Base-by-base conservation (phyloP, 2,888 invertebrate genomes). In the Artemia sinica region DNA sequence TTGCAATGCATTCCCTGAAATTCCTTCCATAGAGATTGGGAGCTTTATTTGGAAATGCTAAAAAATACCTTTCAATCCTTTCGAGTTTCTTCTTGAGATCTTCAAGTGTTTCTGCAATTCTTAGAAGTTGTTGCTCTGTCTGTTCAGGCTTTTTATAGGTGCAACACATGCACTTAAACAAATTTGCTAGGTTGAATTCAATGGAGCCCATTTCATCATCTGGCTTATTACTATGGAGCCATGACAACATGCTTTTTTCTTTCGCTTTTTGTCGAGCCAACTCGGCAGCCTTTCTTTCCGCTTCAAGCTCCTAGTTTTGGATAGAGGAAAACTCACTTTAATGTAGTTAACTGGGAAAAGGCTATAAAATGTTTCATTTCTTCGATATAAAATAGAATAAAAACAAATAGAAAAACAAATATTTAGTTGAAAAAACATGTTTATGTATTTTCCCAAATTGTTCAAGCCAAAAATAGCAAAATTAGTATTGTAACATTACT, bases 91-190 rank as follows among this genome's bases (percentile, higher is more conserved):
- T 76, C 66, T 78, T 78, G 10, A 84, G 75, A 52, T 77, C 76
- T 13, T 77, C 75, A 58, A 83, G 72, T 2, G 80, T 77, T 10
- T 78, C 76, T 10, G 77, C 75, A 58, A 82, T 79, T 11, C 75
- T 74, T 28, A 77, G 73, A 14, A 84, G 75, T 18, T 75, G 73
- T 12, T 79, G 77, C 71, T 81, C 80, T 14, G 49, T 58, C 50
- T 80, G 77, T 9, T 76, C 76, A 0, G 78, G 74, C 72, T 79
- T 78, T 9, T 78, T 77, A 71, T 80, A 78, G 0, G 81, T 80
- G 73, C 82, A 83, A 14, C 80, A 78, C 75, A 82, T 77, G 70
- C 81, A 80, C 71, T 80, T 82, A 74, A 84, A 83, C 1, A 84
- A 74, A 50, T 81, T 81, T 11, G 80, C 80, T 65, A 82, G 75